Conservation (phyloP, 1,140 invertebrate genomes). For the Doryteuthis pealeii region DNA sequence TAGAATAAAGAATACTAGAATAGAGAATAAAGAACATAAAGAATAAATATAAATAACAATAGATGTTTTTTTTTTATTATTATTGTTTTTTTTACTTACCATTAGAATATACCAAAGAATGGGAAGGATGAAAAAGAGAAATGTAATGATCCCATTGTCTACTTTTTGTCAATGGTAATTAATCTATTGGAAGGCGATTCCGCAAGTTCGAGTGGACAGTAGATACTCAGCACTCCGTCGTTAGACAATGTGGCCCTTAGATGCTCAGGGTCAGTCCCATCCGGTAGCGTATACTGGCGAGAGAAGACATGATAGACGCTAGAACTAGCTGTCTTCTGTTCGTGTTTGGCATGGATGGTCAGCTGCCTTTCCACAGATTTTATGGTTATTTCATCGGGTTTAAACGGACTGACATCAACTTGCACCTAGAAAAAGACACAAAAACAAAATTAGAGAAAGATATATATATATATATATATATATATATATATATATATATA, state of each 20-base stretch:
- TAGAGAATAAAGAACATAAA: no score
- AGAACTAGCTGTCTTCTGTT: conserved; percentile 74
- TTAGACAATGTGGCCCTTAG: conserved; percentile 47
- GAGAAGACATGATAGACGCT: conserved; percentile 73
- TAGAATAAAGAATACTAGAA: no score
- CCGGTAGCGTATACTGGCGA: conserved; percentile 55
- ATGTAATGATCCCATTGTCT: not conserved
- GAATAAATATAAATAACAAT: no score
- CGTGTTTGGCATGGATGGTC: conserved; percentile 80
- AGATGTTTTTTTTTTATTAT: no score
- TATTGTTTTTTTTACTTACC: no score
- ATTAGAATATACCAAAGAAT: no score
- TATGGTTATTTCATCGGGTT: conserved; percentile 80
- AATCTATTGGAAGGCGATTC: not conserved
- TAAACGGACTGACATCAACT: conserved; percentile 79
- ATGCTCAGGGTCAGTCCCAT: conserved; percentile 46
- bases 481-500: no score
- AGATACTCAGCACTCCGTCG: conserved; percentile 61
- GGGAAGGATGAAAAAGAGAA: no score
- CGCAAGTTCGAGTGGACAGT: conserved; percentile 63
- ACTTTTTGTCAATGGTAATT: not conserved
- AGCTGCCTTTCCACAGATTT: conserved; percentile 78
- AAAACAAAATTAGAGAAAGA: no score
- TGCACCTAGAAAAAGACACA: conserved; percentile 47
- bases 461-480: no score